phyloP scores from a whole-genome alignment of 2,113 vertebrate genomes.

The Phaethornis superciliosus region DNA sequence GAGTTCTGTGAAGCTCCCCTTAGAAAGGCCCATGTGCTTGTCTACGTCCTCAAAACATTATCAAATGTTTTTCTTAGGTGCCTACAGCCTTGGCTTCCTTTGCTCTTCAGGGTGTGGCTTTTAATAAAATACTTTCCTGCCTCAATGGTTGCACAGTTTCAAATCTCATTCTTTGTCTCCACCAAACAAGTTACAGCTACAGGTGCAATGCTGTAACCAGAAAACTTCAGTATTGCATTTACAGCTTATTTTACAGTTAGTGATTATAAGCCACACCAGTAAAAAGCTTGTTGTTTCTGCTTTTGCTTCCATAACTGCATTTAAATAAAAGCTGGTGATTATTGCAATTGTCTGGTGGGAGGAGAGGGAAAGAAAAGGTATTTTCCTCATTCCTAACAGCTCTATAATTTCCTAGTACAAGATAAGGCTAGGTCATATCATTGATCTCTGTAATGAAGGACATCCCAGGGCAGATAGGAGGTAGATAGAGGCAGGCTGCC shows the following conservation, averaged over 20 bases:
- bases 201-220: neutral
- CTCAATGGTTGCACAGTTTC: neutral
- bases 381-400: neutral
- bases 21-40: neutral
- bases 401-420: neutral
- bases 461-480: neutral
- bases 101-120: neutral
- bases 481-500: neutral
- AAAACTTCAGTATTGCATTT: neutral
- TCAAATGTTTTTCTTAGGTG: neutral
- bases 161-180: neutral
- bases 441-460: neutral
- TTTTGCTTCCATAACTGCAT: slow-evolving; percentile 3
- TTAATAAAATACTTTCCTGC: neutral
- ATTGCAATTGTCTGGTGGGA: neutral
- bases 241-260: neutral
- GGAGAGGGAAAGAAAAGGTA: neutral
- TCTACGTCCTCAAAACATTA: neutral
- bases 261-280: neutral
- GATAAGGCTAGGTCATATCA: neutral
- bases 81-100: neutral
- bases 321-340: slow-evolving; percentile 9
- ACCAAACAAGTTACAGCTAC: neutral
- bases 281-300: neutral
- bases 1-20: neutral